Evolutionary conservation across 2,797 vertebrate genomes (phyloP), one percentile per base, ranked within the genome.

Genomic region (Pempheris klunzingeri): DNA sequence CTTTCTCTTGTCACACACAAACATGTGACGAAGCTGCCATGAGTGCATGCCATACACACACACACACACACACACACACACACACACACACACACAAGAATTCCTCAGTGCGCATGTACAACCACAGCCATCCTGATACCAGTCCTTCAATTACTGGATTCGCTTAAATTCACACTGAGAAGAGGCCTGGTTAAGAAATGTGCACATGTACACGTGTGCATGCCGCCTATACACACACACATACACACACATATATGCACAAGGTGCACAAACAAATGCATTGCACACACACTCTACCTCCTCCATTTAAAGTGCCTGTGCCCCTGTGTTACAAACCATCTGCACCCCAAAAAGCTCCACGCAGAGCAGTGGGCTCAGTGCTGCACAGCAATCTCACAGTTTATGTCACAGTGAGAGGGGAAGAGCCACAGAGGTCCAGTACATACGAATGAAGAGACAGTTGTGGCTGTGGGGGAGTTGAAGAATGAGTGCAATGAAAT

Each of bases 401-500:
- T 85, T 68, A 69, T 66, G 80, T 71, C 78, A 81, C 57, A 74
- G 74, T 26, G 62, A 36, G 64, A 80, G 28, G 13, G 22, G 36
- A 55, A 53, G 55, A 75, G 64, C 53, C 71, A 49, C 47, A 71
- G 44, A 77, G 54, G 59, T 77, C 49, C 69, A 41, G 55, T 52
- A 76, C 68, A 53, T 53, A 65, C 57, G 65, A 39, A 66, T 60
- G 66, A 71, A 74, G 63, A 65, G 58, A 60, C 52, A 55, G 46
- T n/a, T n/a, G n/a, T n/a, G n/a, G n/a, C n/a, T 39, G 41, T 20
- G 22, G 14, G 30, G 46, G 74, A 63, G 55, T 69, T 87, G 80
- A 90, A 89, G 84, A 91, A 88, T 55, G 77, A 83, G 81, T 44
- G 55, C 81, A 84, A 87, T 90, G 81, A 88, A 91, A 91, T 75